Percentiles rank a stretch among this genome's conserved stretches.
Evolutionary conservation across 2,888 invertebrate species (phyloP).

Genomic region (Lithodes maja): DNA sequence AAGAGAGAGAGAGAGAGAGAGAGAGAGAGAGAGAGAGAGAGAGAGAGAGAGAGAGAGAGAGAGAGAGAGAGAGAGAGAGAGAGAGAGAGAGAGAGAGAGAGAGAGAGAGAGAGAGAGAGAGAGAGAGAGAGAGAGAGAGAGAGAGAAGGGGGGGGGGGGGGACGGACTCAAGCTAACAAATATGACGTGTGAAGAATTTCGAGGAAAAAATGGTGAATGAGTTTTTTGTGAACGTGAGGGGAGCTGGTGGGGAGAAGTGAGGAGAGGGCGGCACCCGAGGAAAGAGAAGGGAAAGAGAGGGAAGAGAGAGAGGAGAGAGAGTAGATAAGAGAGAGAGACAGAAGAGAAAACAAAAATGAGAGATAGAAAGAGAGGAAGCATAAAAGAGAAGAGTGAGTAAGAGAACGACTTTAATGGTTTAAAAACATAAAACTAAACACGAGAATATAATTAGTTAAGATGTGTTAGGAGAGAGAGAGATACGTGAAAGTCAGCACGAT

Average conservation of each 20-base stretch:
- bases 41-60: slow-evolving; percentile 11
- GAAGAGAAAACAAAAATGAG: no score
- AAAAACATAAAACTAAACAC: no score
- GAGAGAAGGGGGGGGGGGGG: neutral
- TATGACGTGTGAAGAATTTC: neutral
- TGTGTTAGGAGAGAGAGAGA: no score
- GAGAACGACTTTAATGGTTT: neutral
- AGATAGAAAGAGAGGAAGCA: slow-evolving; percentile 2
- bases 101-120: neutral
- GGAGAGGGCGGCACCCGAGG: neutral
- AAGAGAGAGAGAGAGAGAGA: slow-evolving; percentile 8
- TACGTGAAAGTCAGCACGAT: no score
- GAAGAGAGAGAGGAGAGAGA: slow-evolving; percentile 14
- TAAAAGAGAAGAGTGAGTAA: slow-evolving; percentile 10
- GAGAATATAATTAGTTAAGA: no score
- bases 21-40: neutral
- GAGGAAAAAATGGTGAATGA: slow-evolving; percentile 7
- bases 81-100: neutral
- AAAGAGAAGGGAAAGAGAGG: neutral
- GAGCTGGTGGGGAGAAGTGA: neutral
- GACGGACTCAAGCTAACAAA: neutral
- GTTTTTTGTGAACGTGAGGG: neutral
- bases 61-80: slow-evolving; percentile 28
- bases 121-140: neutral
- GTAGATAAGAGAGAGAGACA: no score